Evolutionary conservation across 2,888 invertebrate species (phyloP), one percentile per base, ranked within the genome.

Genomic region (Archaeoteleia sp.): DNA sequence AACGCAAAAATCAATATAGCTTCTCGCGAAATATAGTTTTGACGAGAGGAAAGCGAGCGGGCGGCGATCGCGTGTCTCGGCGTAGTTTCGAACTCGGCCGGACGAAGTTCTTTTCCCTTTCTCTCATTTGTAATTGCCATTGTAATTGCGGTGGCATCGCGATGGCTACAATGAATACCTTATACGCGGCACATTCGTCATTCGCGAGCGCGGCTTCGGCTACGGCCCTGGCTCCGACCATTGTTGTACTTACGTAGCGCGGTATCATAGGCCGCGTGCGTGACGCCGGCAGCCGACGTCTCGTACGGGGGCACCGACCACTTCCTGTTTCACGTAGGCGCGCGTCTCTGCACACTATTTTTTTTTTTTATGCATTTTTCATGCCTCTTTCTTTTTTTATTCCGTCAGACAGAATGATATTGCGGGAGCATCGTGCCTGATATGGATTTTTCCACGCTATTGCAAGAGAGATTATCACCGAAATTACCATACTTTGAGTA

Each of bases 321-420:
- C 67, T 76, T 76, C 76, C 76, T 66, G 76, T 45, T 55, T 67
- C 62, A 67, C 71, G 49, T 57, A 12, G 27, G 9, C 37, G 30
- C 45, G 13, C 27, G 29, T n/a, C 27, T 29, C 27, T 34, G 43
- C 17, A 39, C 30, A 53, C 61, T 53, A 65, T 55, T 68, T 61
- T 68, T 65, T 54, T 20, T 20, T 20, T 20, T 4, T 5, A 20
- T 20, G 5, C 20, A 20, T 34, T 34, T 30, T 46, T 12, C 39
- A 10, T 32, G 51, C 46, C 23, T 53, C 58, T 58, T 46, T 35
- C 34, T 55, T 23, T 29, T 2, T 29, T 20, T 20, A 5, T 20
- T 20, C 2, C 5, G 5, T 20, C 20, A 4, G 20, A 20, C 3
- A 5, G 20, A 20, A 20, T 20, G 5, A 20, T 37, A 61, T 69